Evolutionary conservation across 2,113 vertebrate species (phyloP), one percentile per base, ranked within the genome.

Genomic region (Sebastes fasciatus): DNA sequence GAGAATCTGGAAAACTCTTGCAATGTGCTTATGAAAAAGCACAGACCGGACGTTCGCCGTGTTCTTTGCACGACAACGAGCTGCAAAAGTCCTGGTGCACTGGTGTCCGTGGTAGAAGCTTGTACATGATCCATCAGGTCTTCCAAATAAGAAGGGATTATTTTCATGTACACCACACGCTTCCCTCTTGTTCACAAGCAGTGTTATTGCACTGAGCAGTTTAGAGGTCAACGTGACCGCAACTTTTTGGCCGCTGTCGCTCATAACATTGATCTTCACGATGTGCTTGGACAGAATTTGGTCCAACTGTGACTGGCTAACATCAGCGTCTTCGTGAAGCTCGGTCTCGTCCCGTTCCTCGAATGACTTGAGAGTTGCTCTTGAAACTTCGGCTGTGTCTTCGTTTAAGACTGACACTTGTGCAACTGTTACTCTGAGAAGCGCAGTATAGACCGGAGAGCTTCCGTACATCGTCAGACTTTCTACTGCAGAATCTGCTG

Each of bases 1-100:
- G 4, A 94, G 86, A 34, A 94, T 86, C 61, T 85, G 79, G 69
- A 87, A 93, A 43, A 92, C 13, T 70, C 84, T 89, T 2, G 19
- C 52, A 6, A 87, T 8, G 46, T 88, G 79, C 61, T 84, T 88
- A 0, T 46, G 70, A 13, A 91, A 83, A 8, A 14, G 8, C 42
- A 1, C 6, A 34, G 84, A 84, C 58, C 49, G 68, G 6, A 94
- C 79, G 55, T 42, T 48, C 6, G 52, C 57, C 2, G 26, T 43
- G 54, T 66, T 74, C 42, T 87, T 65, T 0, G 83, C 89, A 0
- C 69, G 69, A 51, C 82, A 91, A 1, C 80, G 64, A 43, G 1
- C 6, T 2, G 62, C 21, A 10, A 55, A 88, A 0, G 8, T 6
- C 1, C 2, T 14, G 6, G 86, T 0, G 49, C 46, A 74, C 1